Base-by-base conservation (phyloP, 2,888 invertebrate genomes). In the Syritta pipiens region DNA sequence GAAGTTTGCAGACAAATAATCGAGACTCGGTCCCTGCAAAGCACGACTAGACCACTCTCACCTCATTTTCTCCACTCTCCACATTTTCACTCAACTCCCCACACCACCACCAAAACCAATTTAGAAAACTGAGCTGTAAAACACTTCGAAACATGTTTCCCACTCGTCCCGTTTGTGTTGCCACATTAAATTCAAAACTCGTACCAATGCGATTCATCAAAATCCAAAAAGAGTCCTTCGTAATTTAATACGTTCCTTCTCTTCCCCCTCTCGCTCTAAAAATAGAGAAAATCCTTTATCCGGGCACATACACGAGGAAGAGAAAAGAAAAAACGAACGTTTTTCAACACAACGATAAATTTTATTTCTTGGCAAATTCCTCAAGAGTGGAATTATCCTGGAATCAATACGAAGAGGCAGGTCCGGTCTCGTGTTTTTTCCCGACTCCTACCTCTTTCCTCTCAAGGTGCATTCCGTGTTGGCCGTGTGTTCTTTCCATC, bases 161-260 rank as follows among this genome's bases (percentile, higher is more conserved):
- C 20, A 4, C 3, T n/a, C 6, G 12, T 40, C 10, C 40, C 5
- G 7, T 12, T 46, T n/a, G 20, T 4, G 5, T 9, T 20, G 12
- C 12, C 51, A 42, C 53, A 67, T 79, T 72, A 62, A 62, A 81
- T 81, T 81, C 74, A 55, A 68, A 44, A 40, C 68, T 59, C 79
- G 79, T 74, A 63, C 42, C 74, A 62, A 68, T 81, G 74, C 68
- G 62, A 81, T 81, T 81, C 79, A 81, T 74, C 79, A 81, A 74
- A 81, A 68, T 67, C 79, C 68, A 81, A 79, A 79, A 72, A 65
- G 60, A n/a, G n/a, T n/a, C n/a, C n/a, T 79, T 30, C 60, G 72
- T 67, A 79, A 79, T 79, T 72, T 72, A 72, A 79, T 72, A 72
- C 40, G 42, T 51, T 24, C 10, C 14, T 20, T 42, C 19, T 12